These are phyloP conservation scores for Menidia menidia DNA, from an alignment of 2,797 vertebrate genomes.

Conservation along the genomic window DNA sequence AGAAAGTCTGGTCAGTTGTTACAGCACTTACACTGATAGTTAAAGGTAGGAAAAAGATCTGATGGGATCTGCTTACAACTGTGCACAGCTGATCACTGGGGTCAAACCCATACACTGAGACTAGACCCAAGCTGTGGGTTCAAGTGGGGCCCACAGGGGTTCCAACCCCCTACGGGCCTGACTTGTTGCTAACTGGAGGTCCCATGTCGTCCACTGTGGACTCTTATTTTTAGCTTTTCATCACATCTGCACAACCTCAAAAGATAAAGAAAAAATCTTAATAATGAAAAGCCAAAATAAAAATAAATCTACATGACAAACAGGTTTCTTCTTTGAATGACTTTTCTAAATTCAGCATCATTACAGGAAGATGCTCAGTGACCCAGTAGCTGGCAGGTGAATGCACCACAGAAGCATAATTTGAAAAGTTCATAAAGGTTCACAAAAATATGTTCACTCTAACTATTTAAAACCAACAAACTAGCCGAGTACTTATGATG, in stretches of 20 bases:
- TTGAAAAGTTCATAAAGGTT: slow-evolving; percentile 22
- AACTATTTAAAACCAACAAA: slow-evolving; percentile 1
- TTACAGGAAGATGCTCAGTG: slow-evolving; percentile 4
- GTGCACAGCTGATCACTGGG: slow-evolving; percentile 2
- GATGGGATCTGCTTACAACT: slow-evolving; percentile 7
- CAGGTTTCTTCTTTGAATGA: not conserved
- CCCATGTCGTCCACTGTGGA: slow-evolving; percentile 27
- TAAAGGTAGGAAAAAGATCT: not conserved
- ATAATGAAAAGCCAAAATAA: not conserved
- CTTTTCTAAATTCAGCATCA: slow-evolving; percentile 19
- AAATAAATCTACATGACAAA: too few species aligned
- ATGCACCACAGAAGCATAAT: slow-evolving; percentile 3
- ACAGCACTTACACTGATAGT: not conserved
- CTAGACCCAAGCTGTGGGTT: not conserved
- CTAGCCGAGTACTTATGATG: slow-evolving; percentile 17
- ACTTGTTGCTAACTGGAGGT: slow-evolving; percentile 23
- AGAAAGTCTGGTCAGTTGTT: not conserved
- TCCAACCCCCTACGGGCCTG: slow-evolving; percentile 14
- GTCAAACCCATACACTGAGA: slow-evolving; percentile 14
- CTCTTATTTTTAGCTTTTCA: slow-evolving; percentile 41
- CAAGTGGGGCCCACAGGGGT: not conserved
- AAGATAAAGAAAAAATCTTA: too few species aligned
- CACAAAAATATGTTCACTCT: slow-evolving; percentile 3
- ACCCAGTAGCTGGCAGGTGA: not conserved
- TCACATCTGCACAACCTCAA: not conserved